phyloP scores from a whole-genome alignment of 2,888 invertebrate species.

The Strigamia crassipes region DNA sequence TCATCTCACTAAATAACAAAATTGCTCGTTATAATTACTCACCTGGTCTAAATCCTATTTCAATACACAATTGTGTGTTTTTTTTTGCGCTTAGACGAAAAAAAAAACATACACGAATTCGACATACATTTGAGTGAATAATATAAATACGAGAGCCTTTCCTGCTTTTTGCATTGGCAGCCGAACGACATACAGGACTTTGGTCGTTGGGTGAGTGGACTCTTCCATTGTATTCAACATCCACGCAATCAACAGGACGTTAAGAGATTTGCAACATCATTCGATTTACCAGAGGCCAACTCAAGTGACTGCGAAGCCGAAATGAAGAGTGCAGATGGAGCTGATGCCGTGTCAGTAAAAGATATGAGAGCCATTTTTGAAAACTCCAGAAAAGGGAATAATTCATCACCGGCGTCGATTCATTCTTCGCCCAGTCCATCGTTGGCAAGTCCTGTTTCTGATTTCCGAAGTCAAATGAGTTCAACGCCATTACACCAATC shows the following conservation, averaged over 20 bases:
- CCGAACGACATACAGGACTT: constrained; percentile 49
- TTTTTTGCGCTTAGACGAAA: neutral
- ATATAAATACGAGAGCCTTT: constrained; percentile 21
- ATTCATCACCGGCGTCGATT: neutral
- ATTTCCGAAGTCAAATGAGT: neutral
- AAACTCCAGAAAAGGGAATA: neutral
- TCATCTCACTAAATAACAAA: neutral
- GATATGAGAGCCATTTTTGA: constrained; percentile 45
- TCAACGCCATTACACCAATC: neutral
- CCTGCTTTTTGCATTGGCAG: constrained; percentile 36
- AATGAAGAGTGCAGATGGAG: neutral
- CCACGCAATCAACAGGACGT: constrained; percentile 15
- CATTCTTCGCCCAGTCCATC: constrained; percentile 14
- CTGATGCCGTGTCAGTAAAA: constrained; percentile 39
- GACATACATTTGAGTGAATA: constrained; percentile 35
- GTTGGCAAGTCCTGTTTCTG: neutral
- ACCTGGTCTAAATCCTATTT: neutral
- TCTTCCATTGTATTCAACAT: constrained; percentile 49
- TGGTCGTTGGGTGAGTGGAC: constrained; percentile 50
- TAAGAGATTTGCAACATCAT: neutral
- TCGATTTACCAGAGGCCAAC: neutral
- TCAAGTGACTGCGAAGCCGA: neutral
- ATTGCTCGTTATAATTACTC: neutral
- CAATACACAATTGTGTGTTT: neutral
- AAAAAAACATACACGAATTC: neutral